These are phyloP conservation scores for Microcebus lehilahytsara DNA, from an alignment of 2,113 vertebrate species.

Conservation along the genomic window DNA sequence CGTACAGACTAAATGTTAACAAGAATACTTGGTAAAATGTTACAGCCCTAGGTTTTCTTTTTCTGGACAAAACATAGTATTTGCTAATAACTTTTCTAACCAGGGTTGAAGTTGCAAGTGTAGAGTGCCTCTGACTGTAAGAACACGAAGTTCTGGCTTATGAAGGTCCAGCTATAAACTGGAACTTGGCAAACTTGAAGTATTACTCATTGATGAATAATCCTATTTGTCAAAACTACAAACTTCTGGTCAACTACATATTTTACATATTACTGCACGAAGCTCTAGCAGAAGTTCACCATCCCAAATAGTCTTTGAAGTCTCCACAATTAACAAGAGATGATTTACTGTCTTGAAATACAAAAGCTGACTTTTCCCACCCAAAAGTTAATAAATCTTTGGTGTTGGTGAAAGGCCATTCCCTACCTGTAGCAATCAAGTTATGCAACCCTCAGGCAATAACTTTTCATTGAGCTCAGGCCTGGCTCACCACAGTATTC, in stretches of 20 bases:
- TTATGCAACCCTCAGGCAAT: background rate
- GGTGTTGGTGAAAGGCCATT: background rate
- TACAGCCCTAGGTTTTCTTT: background rate
- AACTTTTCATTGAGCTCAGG: background rate
- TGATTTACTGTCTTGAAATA: constrained; percentile 27
- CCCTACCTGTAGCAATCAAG: background rate
- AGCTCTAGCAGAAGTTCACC: constrained; percentile 13
- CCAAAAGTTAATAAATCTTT: background rate
- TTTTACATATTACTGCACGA: constrained; percentile 68
- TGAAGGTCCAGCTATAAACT: constrained; percentile 58
- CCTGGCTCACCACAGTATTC: background rate
- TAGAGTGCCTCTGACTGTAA: constrained; percentile 18
- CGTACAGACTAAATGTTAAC: background rate
- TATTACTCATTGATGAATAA: constrained; percentile 76
- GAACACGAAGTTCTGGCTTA: constrained; percentile 63
- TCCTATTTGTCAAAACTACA: constrained; percentile 71
- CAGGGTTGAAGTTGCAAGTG: constrained; percentile 22
- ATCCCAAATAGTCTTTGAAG: constrained; percentile 44
- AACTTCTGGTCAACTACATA: constrained; percentile 66
- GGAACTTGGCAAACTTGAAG: constrained; percentile 64
- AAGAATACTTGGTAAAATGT: background rate
- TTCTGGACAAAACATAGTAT: background rate
- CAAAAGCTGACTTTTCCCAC: background rate
- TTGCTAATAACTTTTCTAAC: constrained; percentile 51
- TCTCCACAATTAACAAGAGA: constrained; percentile 13